phyloP scores from a whole-genome alignment of 92 coral and sea anemone genomes.

The Hydrozoanthus gracilis region DNA sequence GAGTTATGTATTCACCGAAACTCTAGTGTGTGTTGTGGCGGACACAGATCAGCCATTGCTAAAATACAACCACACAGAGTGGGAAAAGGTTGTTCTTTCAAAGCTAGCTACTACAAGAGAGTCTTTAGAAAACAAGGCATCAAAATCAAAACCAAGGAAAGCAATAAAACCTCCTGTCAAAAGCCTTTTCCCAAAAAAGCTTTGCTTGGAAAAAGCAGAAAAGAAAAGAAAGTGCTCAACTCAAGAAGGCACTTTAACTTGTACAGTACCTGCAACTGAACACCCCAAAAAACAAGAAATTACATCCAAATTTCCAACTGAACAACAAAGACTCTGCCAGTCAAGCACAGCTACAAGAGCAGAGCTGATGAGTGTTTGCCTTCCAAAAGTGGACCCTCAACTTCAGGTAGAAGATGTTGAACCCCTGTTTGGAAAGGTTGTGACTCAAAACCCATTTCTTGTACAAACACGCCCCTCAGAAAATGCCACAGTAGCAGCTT shows the following conservation, averaged over 20 bases:
- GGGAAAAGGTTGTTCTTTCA: constrained; percentile 22
- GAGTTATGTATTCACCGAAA: constrained; percentile 7
- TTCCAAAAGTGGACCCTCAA: not conserved
- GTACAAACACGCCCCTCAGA: not conserved
- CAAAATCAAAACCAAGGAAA: constrained; percentile 1
- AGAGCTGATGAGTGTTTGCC: not conserved
- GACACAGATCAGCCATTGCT: constrained; percentile 5
- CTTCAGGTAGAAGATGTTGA: not conserved
- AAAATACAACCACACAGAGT: constrained; percentile 1
- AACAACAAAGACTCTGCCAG: not conserved
- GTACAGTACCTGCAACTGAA: not conserved
- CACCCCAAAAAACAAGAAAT: not conserved
- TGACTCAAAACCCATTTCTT: not conserved
- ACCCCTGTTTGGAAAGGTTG: not conserved
- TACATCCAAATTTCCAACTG: not conserved
- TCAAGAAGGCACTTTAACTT: not conserved
- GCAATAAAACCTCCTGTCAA: not conserved
- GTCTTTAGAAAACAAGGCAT: not conserved
- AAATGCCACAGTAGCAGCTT: not conserved
- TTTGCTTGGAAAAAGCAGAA: not conserved
- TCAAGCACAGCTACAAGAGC: constrained; percentile 2
- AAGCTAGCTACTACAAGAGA: not conserved
- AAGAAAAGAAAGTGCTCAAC: not conserved
- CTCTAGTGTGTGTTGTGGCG: constrained; percentile 20
- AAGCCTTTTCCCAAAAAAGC: not conserved